phyloP scores from a whole-genome alignment of 2,888 invertebrate species.

The Cryptocheilus praepositus region DNA sequence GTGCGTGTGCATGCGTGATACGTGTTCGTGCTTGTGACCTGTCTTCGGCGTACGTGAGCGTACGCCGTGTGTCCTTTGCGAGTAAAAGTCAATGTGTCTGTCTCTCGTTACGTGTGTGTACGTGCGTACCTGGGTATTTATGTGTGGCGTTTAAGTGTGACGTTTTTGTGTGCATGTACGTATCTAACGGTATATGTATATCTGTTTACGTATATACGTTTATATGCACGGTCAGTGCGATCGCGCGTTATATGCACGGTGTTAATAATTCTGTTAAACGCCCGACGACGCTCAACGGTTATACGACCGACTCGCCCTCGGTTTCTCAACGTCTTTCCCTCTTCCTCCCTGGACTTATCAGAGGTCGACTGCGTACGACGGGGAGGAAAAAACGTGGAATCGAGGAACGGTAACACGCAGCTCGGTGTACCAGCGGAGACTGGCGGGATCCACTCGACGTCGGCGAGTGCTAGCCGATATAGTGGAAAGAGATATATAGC shows the following conservation, averaged over 20 bases:
- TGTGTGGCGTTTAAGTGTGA: constrained; percentile 17
- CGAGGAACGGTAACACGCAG: constrained; percentile 58
- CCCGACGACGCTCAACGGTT: background rate
- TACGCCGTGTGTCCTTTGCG: constrained; percentile 2
- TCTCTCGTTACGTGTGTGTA: constrained; percentile 12
- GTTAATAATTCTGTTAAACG: background rate
- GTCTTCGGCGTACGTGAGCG: constrained; percentile 1
- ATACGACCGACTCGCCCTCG: no score
- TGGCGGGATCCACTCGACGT: constrained; percentile 55
- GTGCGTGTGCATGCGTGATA: background rate
- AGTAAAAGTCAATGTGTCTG: constrained; percentile 5
- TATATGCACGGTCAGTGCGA: background rate
- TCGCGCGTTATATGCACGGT: background rate
- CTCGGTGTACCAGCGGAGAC: constrained; percentile 68
- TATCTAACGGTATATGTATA: constrained; percentile 6
- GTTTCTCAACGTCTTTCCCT: no score
- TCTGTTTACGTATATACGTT: background rate
- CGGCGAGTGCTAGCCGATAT: constrained; percentile 52
- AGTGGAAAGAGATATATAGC: constrained; percentile 47
- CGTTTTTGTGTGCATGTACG: constrained; percentile 5
- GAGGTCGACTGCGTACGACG: no score
- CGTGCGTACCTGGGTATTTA: constrained; percentile 21
- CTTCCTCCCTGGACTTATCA: no score
- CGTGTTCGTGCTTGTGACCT: background rate
- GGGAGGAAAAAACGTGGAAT: no score